Conservation (phyloP, 2,113 vertebrate species). For the Bothrops jararaca region DNA sequence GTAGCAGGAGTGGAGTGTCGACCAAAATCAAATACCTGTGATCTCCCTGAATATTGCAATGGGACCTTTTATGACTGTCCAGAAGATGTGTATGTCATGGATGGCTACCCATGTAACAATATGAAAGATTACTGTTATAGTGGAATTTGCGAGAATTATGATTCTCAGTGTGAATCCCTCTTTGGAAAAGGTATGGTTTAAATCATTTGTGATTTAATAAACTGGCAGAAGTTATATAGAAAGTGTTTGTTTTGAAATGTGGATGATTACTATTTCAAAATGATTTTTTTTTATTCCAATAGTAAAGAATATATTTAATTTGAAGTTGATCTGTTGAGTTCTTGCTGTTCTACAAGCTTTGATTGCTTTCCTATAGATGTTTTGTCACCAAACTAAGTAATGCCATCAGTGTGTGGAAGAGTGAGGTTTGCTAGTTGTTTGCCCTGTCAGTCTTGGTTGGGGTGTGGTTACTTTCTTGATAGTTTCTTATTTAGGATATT, state of each 20-base stretch:
- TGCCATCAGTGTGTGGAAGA: background rate
- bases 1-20: slow-evolving; percentile 79
- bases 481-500: background rate
- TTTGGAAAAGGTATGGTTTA: slow-evolving; percentile 73
- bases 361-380: background rate
- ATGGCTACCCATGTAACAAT: slow-evolving; percentile 74
- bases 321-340: background rate
- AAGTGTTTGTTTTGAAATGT: background rate
- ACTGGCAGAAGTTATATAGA: background rate
- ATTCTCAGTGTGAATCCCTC: slow-evolving; percentile 78
- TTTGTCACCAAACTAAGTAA: background rate
- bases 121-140: slow-evolving; percentile 79
- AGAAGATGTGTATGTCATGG: slow-evolving; percentile 76
- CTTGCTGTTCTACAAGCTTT: background rate
- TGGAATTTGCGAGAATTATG: slow-evolving; percentile 82
- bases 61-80: slow-evolving; percentile 76
- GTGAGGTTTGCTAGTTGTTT: background rate
- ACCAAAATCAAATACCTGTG: slow-evolving; percentile 67
- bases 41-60: slow-evolving; percentile 83
- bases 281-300: background rate
- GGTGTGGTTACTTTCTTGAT: background rate
- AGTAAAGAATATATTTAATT: background rate
- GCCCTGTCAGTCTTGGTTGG: background rate
- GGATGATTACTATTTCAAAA: background rate
- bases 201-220: background rate